phyloP scores from a whole-genome alignment of 2,797 vertebrate genomes.

The Anguilla obscura region DNA sequence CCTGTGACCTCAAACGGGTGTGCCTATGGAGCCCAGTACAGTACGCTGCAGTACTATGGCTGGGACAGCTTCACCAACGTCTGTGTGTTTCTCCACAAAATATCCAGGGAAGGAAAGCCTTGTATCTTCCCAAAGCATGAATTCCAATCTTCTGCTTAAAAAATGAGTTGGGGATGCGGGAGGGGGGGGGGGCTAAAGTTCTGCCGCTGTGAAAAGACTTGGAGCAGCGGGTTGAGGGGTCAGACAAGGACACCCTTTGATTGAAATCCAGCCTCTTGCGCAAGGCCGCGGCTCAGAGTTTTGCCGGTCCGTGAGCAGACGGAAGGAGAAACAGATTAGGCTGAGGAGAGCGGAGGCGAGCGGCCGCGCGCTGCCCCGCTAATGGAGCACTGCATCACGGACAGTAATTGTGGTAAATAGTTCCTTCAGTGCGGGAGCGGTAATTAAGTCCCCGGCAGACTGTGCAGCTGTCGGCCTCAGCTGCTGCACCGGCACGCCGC shows the following conservation, averaged over 20 bases:
- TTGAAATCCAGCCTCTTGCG: background rate
- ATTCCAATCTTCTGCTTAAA: slow-evolving; percentile 20
- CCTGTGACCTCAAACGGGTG: background rate
- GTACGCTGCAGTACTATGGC: background rate
- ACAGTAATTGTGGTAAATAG: slow-evolving; percentile 22
- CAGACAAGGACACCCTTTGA: background rate
- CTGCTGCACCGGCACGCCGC: slow-evolving; percentile 3
- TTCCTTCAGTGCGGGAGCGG: background rate
- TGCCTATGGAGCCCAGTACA: background rate
- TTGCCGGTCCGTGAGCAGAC: background rate
- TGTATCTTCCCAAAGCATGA: slow-evolving; percentile 25
- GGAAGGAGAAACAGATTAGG: background rate
- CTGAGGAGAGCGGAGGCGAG: background rate
- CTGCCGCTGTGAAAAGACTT: background rate
- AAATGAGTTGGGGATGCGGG: background rate
- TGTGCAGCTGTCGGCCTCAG: slow-evolving; percentile 25
- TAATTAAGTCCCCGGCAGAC: slow-evolving; percentile 27
- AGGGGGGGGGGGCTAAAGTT: background rate
- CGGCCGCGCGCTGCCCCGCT: background rate
- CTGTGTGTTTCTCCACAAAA: slow-evolving; percentile 19
- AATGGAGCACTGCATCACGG: slow-evolving; percentile 19
- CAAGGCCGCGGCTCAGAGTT: background rate
- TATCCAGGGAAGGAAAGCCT: slow-evolving; percentile 7
- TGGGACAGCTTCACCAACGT: background rate
- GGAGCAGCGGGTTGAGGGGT: background rate